Evolutionary conservation across 2,113 vertebrate species (phyloP), one percentile per base, ranked within the genome.

Genomic region (Acinonyx jubatus): DNA sequence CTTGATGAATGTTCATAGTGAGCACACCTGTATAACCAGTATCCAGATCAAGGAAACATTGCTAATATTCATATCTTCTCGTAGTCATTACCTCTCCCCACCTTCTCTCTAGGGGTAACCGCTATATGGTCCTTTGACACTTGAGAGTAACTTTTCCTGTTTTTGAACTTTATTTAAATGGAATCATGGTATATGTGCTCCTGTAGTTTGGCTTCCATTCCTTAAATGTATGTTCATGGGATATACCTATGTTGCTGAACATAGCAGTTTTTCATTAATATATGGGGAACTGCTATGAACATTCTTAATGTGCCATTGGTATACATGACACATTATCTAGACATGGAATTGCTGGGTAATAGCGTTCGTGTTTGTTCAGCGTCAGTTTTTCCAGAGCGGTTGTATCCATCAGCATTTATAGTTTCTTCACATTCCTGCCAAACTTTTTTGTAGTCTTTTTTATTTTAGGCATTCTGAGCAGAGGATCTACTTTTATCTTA

Each of bases 111-210:
- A 63, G 11, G 13, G 36, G 12, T 89, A 50, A 65, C n/a, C 36
- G 23, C 27, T 83, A 3, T 31, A 45, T 38, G 38, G 19, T 82
- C 55, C 78, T 83, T 83, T 27, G 69, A 65, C 23, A 36, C n/a
- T 55, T n/a, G 7, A 63, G 66, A 95, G 52, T 83, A 66, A 65
- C 83, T 38, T 73, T 74, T 29, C 27, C 79, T 52, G 41, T 33
- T 95, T 82, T 89, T 52, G 27, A 74, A 89, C 19, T 89, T 82
- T 38, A 31, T 89, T 94, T 89, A 89, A 73, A 33, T 94, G 55
- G 19, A 73, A 41, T 74, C 29, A 69, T 79, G 36, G 10, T 61
- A 9, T 55, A 4, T 55, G 7, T n/a, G 74, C 41, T 87, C 10
- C 48, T 73, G 18, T 89, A 45, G 33, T 82, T 82, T 89, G 55